Evolutionary conservation across 2,797 vertebrate genomes (phyloP), one percentile per base, ranked within the genome.

Genomic region (Xyrichtys novacula): DNA sequence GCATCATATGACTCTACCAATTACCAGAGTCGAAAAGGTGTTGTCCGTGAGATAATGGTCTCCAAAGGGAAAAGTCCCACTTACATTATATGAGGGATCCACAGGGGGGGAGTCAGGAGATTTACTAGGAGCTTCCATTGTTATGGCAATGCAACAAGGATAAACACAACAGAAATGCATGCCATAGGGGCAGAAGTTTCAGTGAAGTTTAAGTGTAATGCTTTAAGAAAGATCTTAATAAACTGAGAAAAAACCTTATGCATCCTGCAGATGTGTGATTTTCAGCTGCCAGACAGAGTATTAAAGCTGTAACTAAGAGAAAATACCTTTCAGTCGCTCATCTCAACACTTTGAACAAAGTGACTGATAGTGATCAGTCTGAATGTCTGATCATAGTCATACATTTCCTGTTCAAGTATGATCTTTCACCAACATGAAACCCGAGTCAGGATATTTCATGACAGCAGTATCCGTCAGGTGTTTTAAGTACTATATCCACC

Each of bases 21-120:
- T 20, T 36, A 40, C 26, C 20, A 10, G 19, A 20, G 52, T 20
- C 20, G 64, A 19, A 60, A 5, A 34, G 22, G 32, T 79, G 78
- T 82, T 82, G 57, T 46, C 25, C 7, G 10, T 56, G 31, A 54
- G 11, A 12, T 10, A 4, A 6, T 22, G 0, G 19, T 65, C 63
- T 68, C 77, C 60, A 50, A 15, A 16, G 80, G 64, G 71, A 66
- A 44, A 52, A 71, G 46, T 59, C 54, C 58, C 28, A 25, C 14
- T 9, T 2, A 6, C 16, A 50, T 61, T 26, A 57, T 50, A 34
- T 43, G 40, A 0, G 5, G 3, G 11, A 1, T 48, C 67, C 32
- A 38, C 11, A 15, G 65, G 65, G 56, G 61, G 16, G 14, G 53
- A 6, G 26, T 31, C 0, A 48, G 5, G 9, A 9, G 34, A 54